phyloP scores from a whole-genome alignment of 2,888 invertebrate species.

The Eremobia ochroleuca region DNA sequence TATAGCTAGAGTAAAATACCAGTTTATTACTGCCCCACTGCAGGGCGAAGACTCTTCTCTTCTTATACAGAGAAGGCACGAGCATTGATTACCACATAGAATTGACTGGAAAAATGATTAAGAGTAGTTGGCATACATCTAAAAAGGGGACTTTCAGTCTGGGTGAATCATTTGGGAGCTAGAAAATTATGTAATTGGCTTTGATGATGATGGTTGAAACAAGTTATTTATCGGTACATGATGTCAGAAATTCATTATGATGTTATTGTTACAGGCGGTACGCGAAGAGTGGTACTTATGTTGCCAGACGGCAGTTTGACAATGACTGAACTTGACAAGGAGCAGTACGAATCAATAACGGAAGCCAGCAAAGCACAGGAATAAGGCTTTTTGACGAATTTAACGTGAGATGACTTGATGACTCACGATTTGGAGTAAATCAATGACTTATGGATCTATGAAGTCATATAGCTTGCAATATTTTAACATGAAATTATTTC shows the following conservation, averaged over 20 bases:
- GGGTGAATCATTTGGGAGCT: neutral
- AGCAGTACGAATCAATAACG: conserved; percentile 94
- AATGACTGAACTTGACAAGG: conserved; percentile 96
- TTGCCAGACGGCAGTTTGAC: conserved; percentile 96
- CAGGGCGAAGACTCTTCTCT: no score
- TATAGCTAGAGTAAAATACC: conserved; percentile 14
- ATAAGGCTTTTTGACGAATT: conserved; percentile 66
- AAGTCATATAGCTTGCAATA: conserved; percentile 4
- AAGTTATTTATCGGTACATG: neutral
- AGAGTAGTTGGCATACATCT: neutral
- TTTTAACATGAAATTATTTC: conserved; percentile 8
- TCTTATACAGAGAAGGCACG: neutral
- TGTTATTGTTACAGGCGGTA: conserved; percentile 92
- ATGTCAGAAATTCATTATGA: neutral
- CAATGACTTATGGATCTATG: conserved; percentile 4
- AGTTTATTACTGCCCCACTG: no score
- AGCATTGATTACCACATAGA: neutral
- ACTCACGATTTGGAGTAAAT: conserved; percentile 3
- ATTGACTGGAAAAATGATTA: neutral
- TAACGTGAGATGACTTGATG: conserved; percentile 14
- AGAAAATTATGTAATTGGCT: neutral
- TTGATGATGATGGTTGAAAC: neutral
- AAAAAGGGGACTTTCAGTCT: neutral
- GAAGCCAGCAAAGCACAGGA: conserved; percentile 91
- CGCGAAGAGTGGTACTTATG: conserved; percentile 95